Conservation (phyloP, 2,797 vertebrate species). For the Betta splendens region DNA sequence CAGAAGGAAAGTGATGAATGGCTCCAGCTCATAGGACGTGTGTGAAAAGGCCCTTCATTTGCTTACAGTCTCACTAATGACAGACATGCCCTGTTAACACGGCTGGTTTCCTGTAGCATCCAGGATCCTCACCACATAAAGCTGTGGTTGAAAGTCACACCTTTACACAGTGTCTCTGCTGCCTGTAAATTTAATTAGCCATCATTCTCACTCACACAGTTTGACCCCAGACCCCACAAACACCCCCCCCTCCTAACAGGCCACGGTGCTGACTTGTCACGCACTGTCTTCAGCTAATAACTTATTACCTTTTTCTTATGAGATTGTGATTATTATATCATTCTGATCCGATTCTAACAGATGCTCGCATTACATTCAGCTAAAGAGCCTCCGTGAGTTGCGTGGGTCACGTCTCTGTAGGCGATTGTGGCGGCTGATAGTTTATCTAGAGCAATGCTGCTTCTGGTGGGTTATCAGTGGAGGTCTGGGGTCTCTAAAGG, state of each 20-base stretch:
- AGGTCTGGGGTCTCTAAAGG: conserved; percentile 45
- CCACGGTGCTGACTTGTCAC: too few species aligned
- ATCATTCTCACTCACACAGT: neutral
- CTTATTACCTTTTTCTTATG: too few species aligned
- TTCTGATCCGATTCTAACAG: neutral
- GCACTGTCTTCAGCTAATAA: too few species aligned
- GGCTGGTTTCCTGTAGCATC: too few species aligned
- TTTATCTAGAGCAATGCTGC: conserved; percentile 53
- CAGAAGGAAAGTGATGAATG: too few species aligned
- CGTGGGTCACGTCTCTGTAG: conserved; percentile 6
- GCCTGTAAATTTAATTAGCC: neutral
- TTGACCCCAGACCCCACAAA: neutral
- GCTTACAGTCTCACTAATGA: too few species aligned
- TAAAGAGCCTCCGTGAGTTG: conserved; percentile 16
- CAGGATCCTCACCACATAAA: too few species aligned
- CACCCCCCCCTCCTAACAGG: neutral
- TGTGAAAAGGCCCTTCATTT: too few species aligned
- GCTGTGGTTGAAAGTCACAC: too few species aligned
- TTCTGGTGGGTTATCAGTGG: conserved; percentile 68
- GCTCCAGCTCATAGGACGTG: too few species aligned
- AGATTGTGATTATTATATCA: neutral
- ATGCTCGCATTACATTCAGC: conserved; percentile 13
- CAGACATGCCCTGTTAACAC: too few species aligned
- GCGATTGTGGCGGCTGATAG: conserved; percentile 55
- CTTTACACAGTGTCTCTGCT: neutral